A percentile compares a stretch with the other conserved stretches of the same genome.
phyloP scores from a whole-genome alignment of 1,140 invertebrate genomes.

The Mamestra configurata region DNA sequence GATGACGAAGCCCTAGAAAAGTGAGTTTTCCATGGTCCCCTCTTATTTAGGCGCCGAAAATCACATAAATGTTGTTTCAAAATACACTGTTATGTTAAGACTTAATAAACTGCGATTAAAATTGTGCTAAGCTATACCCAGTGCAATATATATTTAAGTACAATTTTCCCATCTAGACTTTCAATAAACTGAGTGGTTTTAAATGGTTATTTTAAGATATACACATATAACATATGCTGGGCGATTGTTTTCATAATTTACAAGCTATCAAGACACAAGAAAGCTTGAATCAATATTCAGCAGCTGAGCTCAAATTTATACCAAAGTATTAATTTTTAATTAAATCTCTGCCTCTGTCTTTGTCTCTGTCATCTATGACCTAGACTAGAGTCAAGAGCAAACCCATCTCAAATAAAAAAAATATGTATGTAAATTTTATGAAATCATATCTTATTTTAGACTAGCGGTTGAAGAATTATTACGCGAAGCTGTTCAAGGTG shows the following conservation, averaged over 20 bases:
- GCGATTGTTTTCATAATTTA: too few relatives aligned
- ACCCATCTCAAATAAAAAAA: too few relatives aligned
- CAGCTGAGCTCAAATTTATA: too few relatives aligned
- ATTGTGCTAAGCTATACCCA: not conserved
- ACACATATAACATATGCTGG: too few relatives aligned
- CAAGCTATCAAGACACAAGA: too few relatives aligned
- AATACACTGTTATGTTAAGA: not conserved
- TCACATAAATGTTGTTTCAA: not conserved
- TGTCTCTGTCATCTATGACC: too few relatives aligned
- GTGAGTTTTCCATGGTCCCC: slow-evolving; percentile 62
- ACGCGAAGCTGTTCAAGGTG: slow-evolving; percentile 89
- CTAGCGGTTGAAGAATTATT: slow-evolving; percentile 89
- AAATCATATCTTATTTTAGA: slow-evolving; percentile 70
- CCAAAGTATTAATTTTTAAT: too few relatives aligned
- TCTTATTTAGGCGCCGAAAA: slow-evolving; percentile 4
- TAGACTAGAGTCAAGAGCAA: too few relatives aligned
- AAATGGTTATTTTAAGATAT: not conserved
- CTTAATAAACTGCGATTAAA: not conserved
- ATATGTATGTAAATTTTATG: too few relatives aligned
- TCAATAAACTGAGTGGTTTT: not conserved
- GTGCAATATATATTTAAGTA: not conserved
- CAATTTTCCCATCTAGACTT: not conserved
- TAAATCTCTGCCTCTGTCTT: too few relatives aligned
- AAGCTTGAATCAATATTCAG: too few relatives aligned
- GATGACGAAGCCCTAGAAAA: slow-evolving; percentile 85